A percentile compares a stretch with the other conserved stretches of the same genome.
These are phyloP conservation scores for Epistrophe eligans DNA, from an alignment of 2,888 invertebrate genomes.

Conservation along the genomic window DNA sequence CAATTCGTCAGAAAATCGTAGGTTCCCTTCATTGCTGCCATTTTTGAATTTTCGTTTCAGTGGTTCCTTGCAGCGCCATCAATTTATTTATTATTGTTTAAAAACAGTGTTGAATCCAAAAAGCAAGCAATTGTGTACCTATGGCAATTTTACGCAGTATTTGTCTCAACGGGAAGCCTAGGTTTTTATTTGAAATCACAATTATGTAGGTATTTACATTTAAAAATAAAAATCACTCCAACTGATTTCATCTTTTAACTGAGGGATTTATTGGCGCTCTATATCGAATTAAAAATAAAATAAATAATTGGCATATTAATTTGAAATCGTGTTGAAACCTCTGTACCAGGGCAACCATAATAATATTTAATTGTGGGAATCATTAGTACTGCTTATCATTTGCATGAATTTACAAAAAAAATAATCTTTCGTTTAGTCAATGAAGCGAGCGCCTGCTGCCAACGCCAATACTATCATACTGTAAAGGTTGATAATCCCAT, in stretches of 20 bases:
- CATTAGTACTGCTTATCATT: background rate
- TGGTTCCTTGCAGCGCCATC: too few relatives aligned
- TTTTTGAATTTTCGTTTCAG: too few relatives aligned
- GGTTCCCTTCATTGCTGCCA: too few relatives aligned
- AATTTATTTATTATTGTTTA: too few relatives aligned
- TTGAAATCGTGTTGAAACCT: background rate
- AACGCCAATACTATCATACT: background rate
- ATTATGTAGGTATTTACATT: too few relatives aligned
- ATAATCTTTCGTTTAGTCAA: conserved; percentile 1
- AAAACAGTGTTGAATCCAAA: too few relatives aligned
- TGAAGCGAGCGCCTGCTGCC: conserved; percentile 9
- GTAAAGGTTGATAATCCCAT: background rate
- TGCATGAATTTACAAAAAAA: background rate
- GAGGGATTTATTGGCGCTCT: background rate
- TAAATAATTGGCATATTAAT: background rate
- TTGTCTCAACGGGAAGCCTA: too few relatives aligned
- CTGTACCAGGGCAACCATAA: background rate
- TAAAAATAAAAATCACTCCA: too few relatives aligned
- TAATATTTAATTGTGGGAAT: background rate
- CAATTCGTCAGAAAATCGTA: too few relatives aligned
- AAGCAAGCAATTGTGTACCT: too few relatives aligned
- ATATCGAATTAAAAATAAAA: background rate
- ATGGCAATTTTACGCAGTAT: too few relatives aligned
- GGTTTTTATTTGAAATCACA: too few relatives aligned
- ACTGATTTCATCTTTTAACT: background rate